Evolutionary conservation across 1,140 invertebrate species (phyloP).

Genomic region (Drosophila fuyamai): DNA sequence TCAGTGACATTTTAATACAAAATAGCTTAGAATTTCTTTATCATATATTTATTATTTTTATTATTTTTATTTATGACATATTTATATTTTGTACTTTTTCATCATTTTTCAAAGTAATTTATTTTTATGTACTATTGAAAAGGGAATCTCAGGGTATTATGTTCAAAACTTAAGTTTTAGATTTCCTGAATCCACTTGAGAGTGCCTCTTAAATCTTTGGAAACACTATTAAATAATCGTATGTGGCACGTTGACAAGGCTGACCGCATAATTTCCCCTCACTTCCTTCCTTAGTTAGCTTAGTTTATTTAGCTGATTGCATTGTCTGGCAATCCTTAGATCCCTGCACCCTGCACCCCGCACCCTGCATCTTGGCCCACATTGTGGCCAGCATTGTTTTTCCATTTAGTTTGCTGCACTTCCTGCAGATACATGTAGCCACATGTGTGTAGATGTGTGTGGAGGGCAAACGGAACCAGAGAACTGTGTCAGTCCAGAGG

Average conservation of each 20-base stretch:
- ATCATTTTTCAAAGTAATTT: too few relatives aligned
- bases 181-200: background rate
- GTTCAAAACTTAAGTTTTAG: too few relatives aligned
- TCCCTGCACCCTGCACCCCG: constrained; percentile 4
- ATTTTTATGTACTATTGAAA: too few relatives aligned
- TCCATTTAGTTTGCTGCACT: constrained; percentile 44
- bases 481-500: constrained; percentile 59
- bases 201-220: background rate
- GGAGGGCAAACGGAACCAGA: constrained; percentile 9
- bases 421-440: constrained; percentile 36
- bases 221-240: constrained; percentile 1
- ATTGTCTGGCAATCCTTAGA: constrained; percentile 24
- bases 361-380: background rate
- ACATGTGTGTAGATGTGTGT: too few relatives aligned
- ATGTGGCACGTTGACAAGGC: constrained; percentile 2
- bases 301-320: constrained; percentile 37
- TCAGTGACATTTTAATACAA: too few relatives aligned
- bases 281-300: constrained; percentile 4
- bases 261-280: constrained; percentile 9
- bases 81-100: too few relatives aligned
- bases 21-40: too few relatives aligned
- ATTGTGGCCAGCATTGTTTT: constrained; percentile 23
- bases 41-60: too few relatives aligned
- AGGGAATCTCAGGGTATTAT: too few relatives aligned
- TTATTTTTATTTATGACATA: too few relatives aligned